A percentile compares a stretch with the other conserved stretches of the same genome.
These are phyloP conservation scores for Octodonta nipae DNA, from an alignment of 2,888 invertebrate genomes.

Conservation along the genomic window DNA sequence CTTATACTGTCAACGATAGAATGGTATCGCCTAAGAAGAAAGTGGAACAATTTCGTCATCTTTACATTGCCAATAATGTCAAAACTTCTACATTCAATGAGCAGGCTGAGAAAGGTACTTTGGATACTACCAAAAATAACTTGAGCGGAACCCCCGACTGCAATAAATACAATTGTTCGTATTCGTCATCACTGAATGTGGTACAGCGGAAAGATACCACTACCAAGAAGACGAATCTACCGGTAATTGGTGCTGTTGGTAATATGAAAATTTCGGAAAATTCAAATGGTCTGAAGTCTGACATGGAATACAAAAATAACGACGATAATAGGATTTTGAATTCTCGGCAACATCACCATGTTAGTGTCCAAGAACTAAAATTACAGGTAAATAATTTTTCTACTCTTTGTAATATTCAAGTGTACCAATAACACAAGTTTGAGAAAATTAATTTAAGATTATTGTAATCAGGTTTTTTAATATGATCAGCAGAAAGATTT, in stretches of 20 bases:
- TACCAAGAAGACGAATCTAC: slow-evolving; percentile 36
- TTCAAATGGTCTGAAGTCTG: too few species aligned
- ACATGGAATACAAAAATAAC: too few species aligned
- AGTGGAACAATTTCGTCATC: slow-evolving; percentile 31
- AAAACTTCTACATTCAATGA: slow-evolving; percentile 33
- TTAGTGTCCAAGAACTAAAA: slow-evolving; percentile 48
- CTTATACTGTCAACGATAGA: too few species aligned
- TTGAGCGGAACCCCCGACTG: slow-evolving; percentile 24
- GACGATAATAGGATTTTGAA: too few species aligned
- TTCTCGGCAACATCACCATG: slow-evolving; percentile 48
- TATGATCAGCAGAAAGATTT: too few species aligned
- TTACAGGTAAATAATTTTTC: slow-evolving; percentile 46
- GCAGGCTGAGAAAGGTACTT: slow-evolving; percentile 26
- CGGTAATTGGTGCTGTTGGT: slow-evolving; percentile 28
- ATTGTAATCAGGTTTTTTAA: too few species aligned
- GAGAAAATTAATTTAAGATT: too few species aligned
- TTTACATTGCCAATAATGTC: slow-evolving; percentile 33
- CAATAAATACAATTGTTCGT: slow-evolving; percentile 23
- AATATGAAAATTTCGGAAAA: slow-evolving; percentile 26
- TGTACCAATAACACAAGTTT: too few species aligned
- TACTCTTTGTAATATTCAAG: too few species aligned
- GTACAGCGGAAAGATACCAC: slow-evolving; percentile 42
- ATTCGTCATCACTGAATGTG: slow-evolving; percentile 31
- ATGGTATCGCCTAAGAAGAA: slow-evolving; percentile 35
- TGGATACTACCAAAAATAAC: slow-evolving; percentile 23